Conservation (phyloP, 2,797 vertebrate genomes). For the Neosalanx taihuensis region DNA sequence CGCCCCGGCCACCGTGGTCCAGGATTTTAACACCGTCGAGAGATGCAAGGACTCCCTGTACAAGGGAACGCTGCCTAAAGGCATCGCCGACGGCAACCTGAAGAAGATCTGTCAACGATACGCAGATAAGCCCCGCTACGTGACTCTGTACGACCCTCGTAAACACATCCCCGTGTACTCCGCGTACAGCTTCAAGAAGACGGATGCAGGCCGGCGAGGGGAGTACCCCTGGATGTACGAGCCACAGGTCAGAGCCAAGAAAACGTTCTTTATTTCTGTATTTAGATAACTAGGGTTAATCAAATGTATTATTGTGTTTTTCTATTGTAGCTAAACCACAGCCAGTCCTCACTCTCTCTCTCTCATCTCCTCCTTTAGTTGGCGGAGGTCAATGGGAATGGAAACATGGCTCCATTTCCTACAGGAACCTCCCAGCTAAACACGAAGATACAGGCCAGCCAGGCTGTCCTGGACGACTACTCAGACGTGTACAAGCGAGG, state of each 20-base stretch:
- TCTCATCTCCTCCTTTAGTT: slow-evolving; percentile 48
- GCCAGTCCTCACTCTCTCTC: background rate
- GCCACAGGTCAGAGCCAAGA: slow-evolving; percentile 59
- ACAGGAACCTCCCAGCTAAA: slow-evolving; percentile 61
- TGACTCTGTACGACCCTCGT: slow-evolving; percentile 65
- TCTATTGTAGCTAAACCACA: background rate
- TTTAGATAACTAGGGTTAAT: too few relatives aligned
- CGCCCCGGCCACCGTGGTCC: slow-evolving; percentile 56
- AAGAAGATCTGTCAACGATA: slow-evolving; percentile 71
- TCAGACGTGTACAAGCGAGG: slow-evolving; percentile 68
- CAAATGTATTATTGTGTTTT: background rate
- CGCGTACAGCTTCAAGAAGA: slow-evolving; percentile 73
- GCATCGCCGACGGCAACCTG: slow-evolving; percentile 44
- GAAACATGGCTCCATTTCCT: slow-evolving; percentile 71
- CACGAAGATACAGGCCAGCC: slow-evolving; percentile 74
- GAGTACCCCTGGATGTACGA: slow-evolving; percentile 75
- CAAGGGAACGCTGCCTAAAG: slow-evolving; percentile 68
- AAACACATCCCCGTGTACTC: slow-evolving; percentile 71
- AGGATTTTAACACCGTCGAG: slow-evolving; percentile 69
- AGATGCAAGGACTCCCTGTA: slow-evolving; percentile 71
- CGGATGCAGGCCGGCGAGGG: slow-evolving; percentile 67
- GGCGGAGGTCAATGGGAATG: slow-evolving; percentile 68
- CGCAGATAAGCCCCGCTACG: slow-evolving; percentile 62
- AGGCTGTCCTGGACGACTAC: slow-evolving; percentile 66
- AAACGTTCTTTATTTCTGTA: too few relatives aligned